Evolutionary conservation across 2,797 vertebrate species (phyloP), one percentile per base, ranked within the genome.

Genomic region (Sebastes kiyomatsui): DNA sequence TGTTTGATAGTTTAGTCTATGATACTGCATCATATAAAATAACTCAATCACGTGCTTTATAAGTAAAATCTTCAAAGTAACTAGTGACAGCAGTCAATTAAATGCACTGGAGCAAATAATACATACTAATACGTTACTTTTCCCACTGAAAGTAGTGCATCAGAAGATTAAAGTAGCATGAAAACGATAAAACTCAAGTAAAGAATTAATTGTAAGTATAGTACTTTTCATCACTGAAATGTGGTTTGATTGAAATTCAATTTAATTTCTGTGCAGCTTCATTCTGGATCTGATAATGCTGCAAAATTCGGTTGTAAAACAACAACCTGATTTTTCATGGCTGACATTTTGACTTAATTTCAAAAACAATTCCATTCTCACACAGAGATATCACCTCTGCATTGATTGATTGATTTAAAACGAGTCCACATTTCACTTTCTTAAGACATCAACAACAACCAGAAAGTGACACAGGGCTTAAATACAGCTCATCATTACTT

Each of bases 361-460:
- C 42, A 46, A 4, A 46, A 0, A 2, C 1, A n/a, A n/a, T 3
- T n/a, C 12, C 20, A n/a, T 22, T 62, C 4, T 14, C 33, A 16
- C 6, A 4, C 4, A n/a, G 0, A 4, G 1, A 3, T 52, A n/a
- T n/a, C 49, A 52, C 2, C 3, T n/a, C 49, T 52, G 2, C 42
- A 46, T 18, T 46, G 42, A 46, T 46, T 46, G 16, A 18, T 46
- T 46, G 3, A 46, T 46, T 46, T 46, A 46, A 46, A 2, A 18
- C 3, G 2, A 42, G 38, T 42, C 14, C 5, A 42, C 5, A 6
- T 42, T 42, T 42, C 38, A 16, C 38, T 14, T 16, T 42, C 5
- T 42, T 0, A 42, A 42, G 38, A 42, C 14, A 42, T 42, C 42
- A 46, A 46, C 38, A 42, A 46, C 42, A 46, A 7, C 42, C 16